These are phyloP conservation scores for Lathamus discolor DNA, from an alignment of 2,113 vertebrate species.

Conservation along the genomic window DNA sequence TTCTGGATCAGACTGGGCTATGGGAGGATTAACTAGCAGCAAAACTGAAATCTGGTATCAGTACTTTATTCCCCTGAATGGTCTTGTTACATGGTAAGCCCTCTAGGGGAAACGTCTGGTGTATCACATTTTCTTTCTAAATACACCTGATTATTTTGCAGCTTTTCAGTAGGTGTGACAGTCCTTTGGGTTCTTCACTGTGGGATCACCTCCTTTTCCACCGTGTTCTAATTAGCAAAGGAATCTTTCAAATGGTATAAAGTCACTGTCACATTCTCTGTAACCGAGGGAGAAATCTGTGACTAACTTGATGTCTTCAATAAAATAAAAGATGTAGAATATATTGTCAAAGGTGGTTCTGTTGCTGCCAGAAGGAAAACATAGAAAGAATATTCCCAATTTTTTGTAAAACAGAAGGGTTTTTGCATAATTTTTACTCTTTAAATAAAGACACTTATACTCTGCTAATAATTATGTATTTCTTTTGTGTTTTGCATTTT, in stretches of 20 bases:
- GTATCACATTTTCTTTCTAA: not conserved
- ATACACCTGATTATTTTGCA: not conserved
- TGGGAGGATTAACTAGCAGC: not conserved
- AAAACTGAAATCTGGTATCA: not conserved
- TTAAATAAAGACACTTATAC: conserved; percentile 79
- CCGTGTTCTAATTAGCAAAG: conserved; percentile 46
- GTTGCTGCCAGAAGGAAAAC: conserved; percentile 69
- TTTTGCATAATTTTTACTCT: conserved; percentile 84
- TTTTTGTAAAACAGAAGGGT: conserved; percentile 77
- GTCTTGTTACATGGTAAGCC: not conserved
- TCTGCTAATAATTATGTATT: conserved; percentile 76
- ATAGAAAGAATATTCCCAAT: conserved; percentile 48
- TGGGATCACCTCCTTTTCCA: conserved; percentile 47
- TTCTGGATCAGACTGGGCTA: not conserved
- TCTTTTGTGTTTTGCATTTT: conserved; percentile 71
- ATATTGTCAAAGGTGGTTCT: conserved; percentile 62
- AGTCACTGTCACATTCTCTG: conserved; percentile 36
- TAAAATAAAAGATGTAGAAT: conserved; percentile 64
- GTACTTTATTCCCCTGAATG: not conserved
- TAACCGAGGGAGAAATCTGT: conserved; percentile 58
- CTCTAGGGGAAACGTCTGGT: not conserved
- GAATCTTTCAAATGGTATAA: conserved; percentile 44
- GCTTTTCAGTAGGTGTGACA: not conserved
- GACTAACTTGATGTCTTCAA: conserved; percentile 73
- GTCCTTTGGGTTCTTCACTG: conserved; percentile 29